Percentiles rank a stretch among this genome's conserved stretches.
Conservation (phyloP, 2,113 vertebrate species). For the Lonchura striata region DNA sequence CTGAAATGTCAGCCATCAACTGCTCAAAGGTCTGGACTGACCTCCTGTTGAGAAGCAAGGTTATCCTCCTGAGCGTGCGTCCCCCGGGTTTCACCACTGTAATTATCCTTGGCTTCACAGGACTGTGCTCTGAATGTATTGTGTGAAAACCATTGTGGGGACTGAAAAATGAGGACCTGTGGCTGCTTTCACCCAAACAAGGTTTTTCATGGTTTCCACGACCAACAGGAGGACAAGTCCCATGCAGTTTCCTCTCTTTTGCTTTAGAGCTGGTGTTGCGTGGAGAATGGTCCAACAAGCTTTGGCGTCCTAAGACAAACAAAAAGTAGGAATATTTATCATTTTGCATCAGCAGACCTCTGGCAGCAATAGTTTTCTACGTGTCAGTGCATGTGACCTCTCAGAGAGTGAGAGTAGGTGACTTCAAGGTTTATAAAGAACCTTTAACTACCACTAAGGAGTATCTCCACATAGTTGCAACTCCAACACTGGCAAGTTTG, state of each 20-base stretch:
- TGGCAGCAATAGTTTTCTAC: neutral
- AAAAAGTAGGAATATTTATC: neutral
- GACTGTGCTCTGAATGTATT: slow-evolving; percentile 81
- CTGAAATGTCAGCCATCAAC: slow-evolving; percentile 88
- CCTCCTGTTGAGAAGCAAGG: slow-evolving; percentile 87
- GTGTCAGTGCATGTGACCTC: neutral
- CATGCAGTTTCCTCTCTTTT: slow-evolving; percentile 68
- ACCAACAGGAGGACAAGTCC: slow-evolving; percentile 59
- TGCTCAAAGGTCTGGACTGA: slow-evolving; percentile 92
- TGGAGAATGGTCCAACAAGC: slow-evolving; percentile 50
- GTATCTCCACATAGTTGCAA: neutral
- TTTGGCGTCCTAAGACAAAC: slow-evolving; percentile 55
- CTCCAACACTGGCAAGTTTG: neutral
- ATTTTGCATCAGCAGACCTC: neutral
- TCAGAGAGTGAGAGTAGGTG: neutral
- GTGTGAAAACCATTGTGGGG: slow-evolving; percentile 71
- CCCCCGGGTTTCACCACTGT: slow-evolving; percentile 84
- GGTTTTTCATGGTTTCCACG: slow-evolving; percentile 63
- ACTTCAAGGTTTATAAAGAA: neutral
- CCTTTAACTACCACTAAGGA: neutral
- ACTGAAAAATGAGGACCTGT: slow-evolving; percentile 36
- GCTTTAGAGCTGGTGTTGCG: slow-evolving; percentile 61
- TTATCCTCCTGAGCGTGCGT: slow-evolving; percentile 82
- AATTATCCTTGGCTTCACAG: slow-evolving; percentile 85
- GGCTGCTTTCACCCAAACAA: neutral